Percentiles rank a stretch among this genome's conserved stretches.
These are phyloP conservation scores for Brachypterus glaber DNA, from an alignment of 2,888 invertebrate genomes.

Conservation along the genomic window DNA sequence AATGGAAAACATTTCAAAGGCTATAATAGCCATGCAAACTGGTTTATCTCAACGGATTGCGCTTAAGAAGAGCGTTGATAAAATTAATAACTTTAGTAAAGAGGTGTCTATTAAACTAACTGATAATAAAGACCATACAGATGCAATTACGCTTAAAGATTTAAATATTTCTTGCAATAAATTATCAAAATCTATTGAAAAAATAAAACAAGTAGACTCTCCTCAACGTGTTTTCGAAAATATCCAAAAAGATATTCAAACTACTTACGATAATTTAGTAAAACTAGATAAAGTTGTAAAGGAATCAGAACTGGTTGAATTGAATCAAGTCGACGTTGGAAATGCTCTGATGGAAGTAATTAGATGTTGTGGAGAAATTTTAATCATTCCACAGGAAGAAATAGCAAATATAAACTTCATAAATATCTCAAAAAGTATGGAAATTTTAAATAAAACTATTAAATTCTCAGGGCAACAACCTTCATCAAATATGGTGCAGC, in stretches of 20 bases:
- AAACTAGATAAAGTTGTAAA: too few relatives aligned
- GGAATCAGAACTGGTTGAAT: too few relatives aligned
- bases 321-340: too few relatives aligned
- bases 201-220: too few relatives aligned
- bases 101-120: slow-evolving; percentile 6
- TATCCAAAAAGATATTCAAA: not conserved
- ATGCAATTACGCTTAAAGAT: slow-evolving; percentile 3
- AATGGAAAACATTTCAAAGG: slow-evolving; percentile 34
- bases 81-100: slow-evolving; percentile 17
- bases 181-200: slow-evolving; percentile 6
- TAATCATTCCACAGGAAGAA: too few relatives aligned
- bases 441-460: too few relatives aligned
- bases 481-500: slow-evolving; percentile 5
- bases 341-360: too few relatives aligned
- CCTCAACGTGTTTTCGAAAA: too few relatives aligned
- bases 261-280: not conserved
- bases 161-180: not conserved
- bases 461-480: too few relatives aligned
- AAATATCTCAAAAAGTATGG: too few relatives aligned
- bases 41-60: slow-evolving; percentile 22
- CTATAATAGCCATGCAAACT: slow-evolving; percentile 33
- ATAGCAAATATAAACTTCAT: too few relatives aligned
- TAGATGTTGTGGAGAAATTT: too few relatives aligned
- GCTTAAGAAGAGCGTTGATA: slow-evolving; percentile 18
- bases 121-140: slow-evolving; percentile 1